These are phyloP conservation scores for Amphipyra berbera DNA, from an alignment of 2,888 invertebrate genomes.

Conservation along the genomic window DNA sequence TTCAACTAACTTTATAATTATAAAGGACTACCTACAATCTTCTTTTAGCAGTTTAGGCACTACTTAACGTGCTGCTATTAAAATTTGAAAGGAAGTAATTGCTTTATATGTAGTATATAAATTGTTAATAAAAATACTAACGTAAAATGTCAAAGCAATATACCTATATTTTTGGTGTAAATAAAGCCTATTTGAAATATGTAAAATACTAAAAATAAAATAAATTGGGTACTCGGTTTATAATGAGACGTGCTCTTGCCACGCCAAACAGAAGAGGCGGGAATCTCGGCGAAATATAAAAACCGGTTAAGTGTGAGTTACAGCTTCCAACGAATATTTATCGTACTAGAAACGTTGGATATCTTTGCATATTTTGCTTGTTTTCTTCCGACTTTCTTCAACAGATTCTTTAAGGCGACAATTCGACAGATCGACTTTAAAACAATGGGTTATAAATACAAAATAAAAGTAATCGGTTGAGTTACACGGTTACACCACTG, in stretches of 20 bases:
- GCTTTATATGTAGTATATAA: no score
- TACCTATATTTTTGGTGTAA: constrained; percentile 14
- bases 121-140: no score
- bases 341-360: constrained; percentile 7
- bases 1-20: neutral
- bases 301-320: constrained; percentile 41
- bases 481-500: no score
- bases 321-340: constrained; percentile 21
- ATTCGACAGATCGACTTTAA: no score
- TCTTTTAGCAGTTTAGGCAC: no score
- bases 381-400: neutral
- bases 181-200: constrained; percentile 28
- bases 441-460: no score
- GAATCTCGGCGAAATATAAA: constrained; percentile 41
- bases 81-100: no score
- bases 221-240: constrained; percentile 56
- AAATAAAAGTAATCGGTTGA: no score
- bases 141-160: constrained; percentile 1
- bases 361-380: constrained; percentile 1
- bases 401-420: no score
- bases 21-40: neutral
- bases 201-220: constrained; percentile 47
- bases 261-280: constrained; percentile 41
- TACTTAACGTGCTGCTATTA: no score
- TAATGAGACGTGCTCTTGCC: constrained; percentile 51